Evolutionary conservation across 2,888 invertebrate genomes (phyloP), one percentile per base, ranked within the genome.

Genomic region (Philonicus albiceps): DNA sequence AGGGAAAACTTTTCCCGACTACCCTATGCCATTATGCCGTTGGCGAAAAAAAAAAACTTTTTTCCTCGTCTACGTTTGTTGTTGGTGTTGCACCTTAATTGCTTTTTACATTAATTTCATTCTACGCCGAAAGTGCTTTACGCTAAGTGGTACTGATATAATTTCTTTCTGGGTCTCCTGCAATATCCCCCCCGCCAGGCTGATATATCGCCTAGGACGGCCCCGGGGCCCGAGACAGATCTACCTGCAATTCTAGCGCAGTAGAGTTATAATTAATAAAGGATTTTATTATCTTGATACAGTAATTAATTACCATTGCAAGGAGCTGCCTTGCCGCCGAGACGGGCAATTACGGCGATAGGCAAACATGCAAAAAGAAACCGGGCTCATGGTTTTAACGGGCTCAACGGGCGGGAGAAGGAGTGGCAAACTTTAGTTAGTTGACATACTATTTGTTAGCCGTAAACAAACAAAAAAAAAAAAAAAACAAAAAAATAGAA

Each of bases 31-130:
- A 55, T 81, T 81, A 55, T 64, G 64, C 27, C 7, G 55, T 22
- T 81, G 81, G 73, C 73, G 43, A 73, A 73, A 84, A 81, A 31
- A 6, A 43, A 43, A 43, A 22, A 22, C 34, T 84, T 84, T 72
- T 73, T 78, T 78, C 43, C 40, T 30, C 43, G 40, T 84, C 40
- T 73, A 3, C 31, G 40, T 27, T 84, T 84, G 84, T 84, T 86
- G 74, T 49, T 86, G 72, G 55, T 37, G 37, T 74, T 86, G 53
- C 83, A 86, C 83, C 83, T 86, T 86, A 86, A 86, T 86, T 86
- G 74, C 86, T 86, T 86, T 86, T 84, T 83, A 84, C 75, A 86
- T 86, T 86, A 86, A 86, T 83, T 86, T 86, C 83, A 75, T 86
- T 84, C 74, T 30, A 75, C 73, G 49, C 72, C 75, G 37, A 86